Percentiles rank a stretch among this genome's conserved stretches.
phyloP scores from a whole-genome alignment of 2,113 vertebrate genomes.

The Ascaphus truei region DNA sequence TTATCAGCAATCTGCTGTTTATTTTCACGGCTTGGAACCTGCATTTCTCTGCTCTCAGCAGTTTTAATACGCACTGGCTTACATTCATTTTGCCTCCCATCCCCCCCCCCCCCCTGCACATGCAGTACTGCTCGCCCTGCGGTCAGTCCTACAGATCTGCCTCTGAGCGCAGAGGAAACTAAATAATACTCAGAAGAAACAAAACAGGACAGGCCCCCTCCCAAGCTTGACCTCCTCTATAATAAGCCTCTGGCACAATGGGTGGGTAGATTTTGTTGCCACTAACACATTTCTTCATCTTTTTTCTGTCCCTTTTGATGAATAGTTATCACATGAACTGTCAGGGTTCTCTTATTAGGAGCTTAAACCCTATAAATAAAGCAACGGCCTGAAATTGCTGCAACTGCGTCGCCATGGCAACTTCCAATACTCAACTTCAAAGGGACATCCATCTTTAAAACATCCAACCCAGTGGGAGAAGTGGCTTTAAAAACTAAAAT shows the following conservation, averaged over 20 bases:
- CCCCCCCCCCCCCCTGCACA: background rate
- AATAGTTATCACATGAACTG: background rate
- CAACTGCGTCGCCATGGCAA: too few relatives aligned
- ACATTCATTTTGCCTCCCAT: background rate
- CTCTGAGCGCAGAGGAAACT: background rate
- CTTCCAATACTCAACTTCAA: too few relatives aligned
- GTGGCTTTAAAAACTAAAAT: too few relatives aligned
- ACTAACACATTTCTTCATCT: slow-evolving; percentile 21
- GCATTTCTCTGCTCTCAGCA: slow-evolving; percentile 9
- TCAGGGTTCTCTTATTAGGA: too few relatives aligned
- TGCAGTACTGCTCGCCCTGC: background rate
- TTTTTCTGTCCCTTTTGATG: slow-evolving; percentile 1
- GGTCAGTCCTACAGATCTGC: background rate
- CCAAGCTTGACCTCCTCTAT: background rate
- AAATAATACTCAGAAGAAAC: background rate
- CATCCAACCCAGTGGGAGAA: too few relatives aligned
- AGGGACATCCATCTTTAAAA: too few relatives aligned
- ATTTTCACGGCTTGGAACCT: background rate
- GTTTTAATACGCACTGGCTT: slow-evolving; percentile 1
- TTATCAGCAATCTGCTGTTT: slow-evolving; percentile 14
- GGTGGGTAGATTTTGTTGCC: background rate
- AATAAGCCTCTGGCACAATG: background rate
- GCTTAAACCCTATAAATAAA: too few relatives aligned
- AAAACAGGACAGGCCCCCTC: slow-evolving; percentile 6
- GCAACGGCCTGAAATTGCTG: too few relatives aligned